Percentiles rank a stretch among this genome's conserved stretches.
phyloP scores from a whole-genome alignment of 64 coral and sea anemone genomes.

The Montipora capricornis region DNA sequence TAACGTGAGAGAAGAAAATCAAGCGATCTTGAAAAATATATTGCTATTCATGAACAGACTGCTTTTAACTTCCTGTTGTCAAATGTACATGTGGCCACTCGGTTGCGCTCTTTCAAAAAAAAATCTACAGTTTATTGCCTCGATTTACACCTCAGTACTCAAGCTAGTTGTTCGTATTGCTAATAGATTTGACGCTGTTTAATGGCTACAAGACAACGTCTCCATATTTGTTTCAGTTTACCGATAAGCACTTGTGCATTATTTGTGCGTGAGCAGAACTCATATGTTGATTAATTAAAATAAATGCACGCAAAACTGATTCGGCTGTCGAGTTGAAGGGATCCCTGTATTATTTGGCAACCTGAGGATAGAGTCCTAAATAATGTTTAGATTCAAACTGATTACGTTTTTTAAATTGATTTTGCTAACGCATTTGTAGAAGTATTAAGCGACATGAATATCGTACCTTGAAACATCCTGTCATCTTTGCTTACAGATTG shows the following conservation, averaged over 20 bases:
- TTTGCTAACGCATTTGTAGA: not conserved
- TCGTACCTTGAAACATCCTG: not conserved
- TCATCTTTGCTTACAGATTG: not conserved
- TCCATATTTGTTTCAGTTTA: not conserved
- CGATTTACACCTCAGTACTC: not conserved
- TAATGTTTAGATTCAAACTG: not conserved
- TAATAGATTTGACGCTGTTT: not conserved
- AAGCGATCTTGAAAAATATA: not conserved
- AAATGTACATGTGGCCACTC: not conserved
- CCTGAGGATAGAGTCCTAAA: not conserved
- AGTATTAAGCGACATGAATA: not conserved
- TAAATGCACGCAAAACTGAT: not conserved
- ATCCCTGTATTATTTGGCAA: not conserved
- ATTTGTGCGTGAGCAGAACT: not conserved
- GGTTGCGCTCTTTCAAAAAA: too few species aligned
- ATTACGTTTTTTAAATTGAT: not conserved
- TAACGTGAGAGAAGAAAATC: not conserved
- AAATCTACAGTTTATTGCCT: not conserved
- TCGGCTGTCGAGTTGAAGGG: not conserved
- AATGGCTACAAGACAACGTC: not conserved
- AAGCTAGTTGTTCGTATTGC: not conserved
- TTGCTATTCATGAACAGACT: not conserved
- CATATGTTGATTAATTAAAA: not conserved
- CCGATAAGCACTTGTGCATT: not conserved
- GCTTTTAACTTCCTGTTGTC: conserved; percentile 5